Base-by-base conservation (phyloP, 2,888 invertebrate genomes). In the Embidobia sp. region DNA sequence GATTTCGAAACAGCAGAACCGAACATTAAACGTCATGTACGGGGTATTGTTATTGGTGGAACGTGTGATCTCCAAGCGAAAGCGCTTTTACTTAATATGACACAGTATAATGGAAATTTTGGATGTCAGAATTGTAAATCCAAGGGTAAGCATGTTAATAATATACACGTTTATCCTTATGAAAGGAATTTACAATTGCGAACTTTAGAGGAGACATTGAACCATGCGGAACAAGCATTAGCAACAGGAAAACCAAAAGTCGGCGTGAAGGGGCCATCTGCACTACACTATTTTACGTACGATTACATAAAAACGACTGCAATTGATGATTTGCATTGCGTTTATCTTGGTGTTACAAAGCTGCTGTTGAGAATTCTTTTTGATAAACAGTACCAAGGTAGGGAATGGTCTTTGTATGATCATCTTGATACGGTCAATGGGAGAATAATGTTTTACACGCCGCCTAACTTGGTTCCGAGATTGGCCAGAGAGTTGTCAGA, bases 231-330 rank as follows among this genome's bases (percentile, higher is more conserved):
- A 13, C 3, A 7, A 42, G 42, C 42, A 42, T 16, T n/a, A 11
- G 10, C 13, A 15, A 8, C 40, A 40, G 18, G 40, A 35, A 13
- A 2, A 13, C 16, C 11, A 18, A 1, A 1, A 10, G 7, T 11
- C 3, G 44, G 44, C n/a, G 44, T 44, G 6, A 44, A 44, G n/a
- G 44, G 44, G 10, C 22, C 44, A 6, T 10, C 22, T 11, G 22
- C 13, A 1, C 18, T 44, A 7, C 2, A 11, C 0, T 5, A n/a
- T 26, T 44, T 26, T 6, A 26, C 26, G 0, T 44, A 44, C 7
- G 44, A 44, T 26, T 22, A 13, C 11, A 44, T 44, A 2, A 0
- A n/a, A 3, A 44, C 44, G 4, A 44, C 44, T 0, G 22, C 26
- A 0, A 18, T 44, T 4, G 40, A 42, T 42, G 40, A 42, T 7